Evolutionary conservation across 37 sponge, comb jelly and placozoan genomes (phyloP), one percentile per base, ranked within the genome.

Genomic region (Aphrocallistes beatrix): DNA sequence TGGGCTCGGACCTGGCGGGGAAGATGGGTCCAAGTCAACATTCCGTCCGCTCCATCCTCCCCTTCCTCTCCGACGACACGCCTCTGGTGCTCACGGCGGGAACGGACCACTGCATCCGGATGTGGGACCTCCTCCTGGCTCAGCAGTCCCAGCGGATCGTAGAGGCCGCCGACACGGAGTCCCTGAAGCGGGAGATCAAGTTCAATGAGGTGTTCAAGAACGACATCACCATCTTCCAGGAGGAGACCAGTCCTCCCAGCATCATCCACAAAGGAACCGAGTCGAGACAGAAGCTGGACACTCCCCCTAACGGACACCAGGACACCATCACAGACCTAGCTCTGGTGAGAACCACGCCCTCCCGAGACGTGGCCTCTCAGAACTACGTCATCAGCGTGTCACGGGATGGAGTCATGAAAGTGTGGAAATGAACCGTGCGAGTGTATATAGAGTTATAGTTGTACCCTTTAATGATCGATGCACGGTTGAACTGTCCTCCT

Each of bases 261-360:
- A 51, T 81, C 81, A 85, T n/a, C 39, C 88, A 34, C 88, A 90
- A 39, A 38, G 37, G 45, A 39, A 84, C 50, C 21, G 47, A 45
- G 34, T 48, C 83, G 0, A 9, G 51, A 36, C 83, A 82, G 37
- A 37, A 39, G 38, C 30, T 36, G 39, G 50, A 32, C 10, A 28
- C 42, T 10, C 87, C 87, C 0, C 85, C 85, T 0, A 85, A 81
- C 50, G 81, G 86, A 21, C 95, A 94, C 85, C 83, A 92, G 51
- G 92, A 92, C 91, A 90, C 87, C 84, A 86, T 94, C 51, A 90
- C 92, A 34, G 92, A 92, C 49, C 51, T 94, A 48, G 91, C 87
- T 13, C 81, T 94, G 1, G 88, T 88, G 23, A 87, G 88, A 37
- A 86, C 87, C 39, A 87, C 86, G 34, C 88, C 81, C 50, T 28